Percentiles rank a stretch among this genome's conserved stretches.
phyloP scores from a whole-genome alignment of 2,797 vertebrate genomes.

The Holocentrus rufus region DNA sequence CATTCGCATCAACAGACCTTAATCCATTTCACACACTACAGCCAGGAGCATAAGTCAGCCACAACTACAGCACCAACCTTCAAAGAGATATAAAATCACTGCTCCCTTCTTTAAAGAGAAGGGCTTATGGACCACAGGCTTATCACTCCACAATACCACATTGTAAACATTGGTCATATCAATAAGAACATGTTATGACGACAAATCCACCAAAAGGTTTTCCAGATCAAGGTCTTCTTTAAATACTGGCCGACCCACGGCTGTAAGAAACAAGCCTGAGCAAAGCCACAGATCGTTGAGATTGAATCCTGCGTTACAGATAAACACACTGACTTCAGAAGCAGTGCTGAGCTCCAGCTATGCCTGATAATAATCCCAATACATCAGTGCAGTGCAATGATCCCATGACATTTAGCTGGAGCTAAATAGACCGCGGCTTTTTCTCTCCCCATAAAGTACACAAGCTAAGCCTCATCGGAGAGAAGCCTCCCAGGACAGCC shows the following conservation, averaged over 20 bases:
- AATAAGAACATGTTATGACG: constrained; percentile 23
- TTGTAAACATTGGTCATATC: constrained; percentile 30
- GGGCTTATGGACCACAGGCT: constrained; percentile 5
- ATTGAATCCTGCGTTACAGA: constrained; percentile 27
- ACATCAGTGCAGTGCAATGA: constrained; percentile 23
- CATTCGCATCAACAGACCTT: neutral
- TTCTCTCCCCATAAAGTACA: constrained; percentile 9
- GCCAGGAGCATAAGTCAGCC: neutral
- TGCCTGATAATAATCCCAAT: constrained; percentile 31
- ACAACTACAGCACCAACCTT: neutral
- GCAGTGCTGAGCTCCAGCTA: constrained; percentile 1
- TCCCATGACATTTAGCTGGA: constrained; percentile 43
- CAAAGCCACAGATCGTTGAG: constrained; percentile 6
- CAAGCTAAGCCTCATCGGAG: neutral
- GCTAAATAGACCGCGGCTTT: constrained; percentile 23
- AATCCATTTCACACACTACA: constrained; percentile 4
- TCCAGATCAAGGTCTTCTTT: constrained; percentile 16
- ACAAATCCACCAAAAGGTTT: constrained; percentile 22
- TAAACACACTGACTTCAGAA: constrained; percentile 31
- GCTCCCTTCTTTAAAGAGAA: neutral
- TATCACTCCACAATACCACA: constrained; percentile 26
- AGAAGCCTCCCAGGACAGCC: neutral
- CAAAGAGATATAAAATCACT: neutral
- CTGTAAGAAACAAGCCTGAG: constrained; percentile 5
- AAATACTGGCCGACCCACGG: constrained; percentile 2